A percentile compares a stretch with the other conserved stretches of the same genome.
These are phyloP conservation scores for Rotaria macrura DNA, from an alignment of 2,888 invertebrate species.

Conservation along the genomic window DNA sequence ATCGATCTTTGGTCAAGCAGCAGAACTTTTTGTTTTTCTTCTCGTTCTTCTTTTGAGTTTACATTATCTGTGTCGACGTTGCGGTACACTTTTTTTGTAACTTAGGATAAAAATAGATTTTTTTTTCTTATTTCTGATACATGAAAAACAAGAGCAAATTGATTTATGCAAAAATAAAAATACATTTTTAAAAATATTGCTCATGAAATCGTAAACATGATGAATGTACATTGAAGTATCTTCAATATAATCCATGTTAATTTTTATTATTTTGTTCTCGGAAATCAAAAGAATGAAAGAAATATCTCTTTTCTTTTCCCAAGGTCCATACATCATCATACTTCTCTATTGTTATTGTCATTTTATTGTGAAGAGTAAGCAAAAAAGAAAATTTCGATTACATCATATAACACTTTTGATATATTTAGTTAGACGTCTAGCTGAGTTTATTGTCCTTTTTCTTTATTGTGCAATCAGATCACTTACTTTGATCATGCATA, in stretches of 20 bases:
- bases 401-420: not conserved
- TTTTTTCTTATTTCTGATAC: not conserved
- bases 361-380: not conserved
- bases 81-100: not conserved
- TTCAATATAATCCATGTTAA: not conserved
- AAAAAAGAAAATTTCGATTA: not conserved
- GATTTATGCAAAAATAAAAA: not conserved
- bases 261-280: too few relatives aligned
- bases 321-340: not conserved
- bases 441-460: not conserved
- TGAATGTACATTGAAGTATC: not conserved
- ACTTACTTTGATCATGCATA: not conserved
- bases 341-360: not conserved
- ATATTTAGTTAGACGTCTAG: not conserved
- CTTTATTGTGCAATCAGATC: not conserved
- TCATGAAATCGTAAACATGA: not conserved
- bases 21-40: too few relatives aligned
- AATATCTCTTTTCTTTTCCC: not conserved
- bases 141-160: not conserved
- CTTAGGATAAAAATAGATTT: not conserved
- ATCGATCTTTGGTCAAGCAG: not conserved
- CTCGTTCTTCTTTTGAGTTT: not conserved
- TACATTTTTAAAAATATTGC: not conserved
- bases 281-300: too few relatives aligned
- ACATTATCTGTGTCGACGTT: not conserved